A percentile compares a stretch with the other conserved stretches of the same genome.
These are phyloP conservation scores for Platycercus adscitus DNA, from an alignment of 2,113 vertebrate genomes.

Conservation along the genomic window DNA sequence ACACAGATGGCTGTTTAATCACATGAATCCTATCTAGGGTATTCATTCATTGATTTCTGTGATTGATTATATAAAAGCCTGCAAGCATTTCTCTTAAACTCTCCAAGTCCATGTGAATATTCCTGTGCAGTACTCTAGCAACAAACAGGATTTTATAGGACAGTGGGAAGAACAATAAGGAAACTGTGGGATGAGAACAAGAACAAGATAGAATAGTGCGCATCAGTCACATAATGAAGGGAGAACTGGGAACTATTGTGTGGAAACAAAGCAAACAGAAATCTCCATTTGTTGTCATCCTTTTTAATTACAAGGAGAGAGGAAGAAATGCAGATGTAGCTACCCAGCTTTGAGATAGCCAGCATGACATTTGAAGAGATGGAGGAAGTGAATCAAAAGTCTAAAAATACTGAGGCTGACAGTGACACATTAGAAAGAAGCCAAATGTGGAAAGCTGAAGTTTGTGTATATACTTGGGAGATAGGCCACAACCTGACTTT, in stretches of 20 bases:
- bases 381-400: neutral
- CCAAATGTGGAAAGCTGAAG: neutral
- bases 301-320: neutral
- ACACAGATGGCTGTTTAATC: neutral
- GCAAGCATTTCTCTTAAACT: neutral
- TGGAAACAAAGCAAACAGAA: neutral
- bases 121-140: neutral
- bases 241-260: neutral
- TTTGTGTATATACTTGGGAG: neutral
- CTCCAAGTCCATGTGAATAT: neutral
- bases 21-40: neutral
- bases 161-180: neutral
- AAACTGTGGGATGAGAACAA: neutral
- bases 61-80: neutral
- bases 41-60: neutral
- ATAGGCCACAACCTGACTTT: neutral
- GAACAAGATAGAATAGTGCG: neutral
- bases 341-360: neutral
- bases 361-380: neutral
- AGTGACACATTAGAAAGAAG: neutral
- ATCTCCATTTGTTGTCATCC: neutral
- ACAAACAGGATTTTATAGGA: neutral
- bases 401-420: neutral
- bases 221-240: neutral
- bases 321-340: neutral